Base-by-base conservation (phyloP, 2,113 vertebrate species). In the Lycocorax pyrrhopterus region DNA sequence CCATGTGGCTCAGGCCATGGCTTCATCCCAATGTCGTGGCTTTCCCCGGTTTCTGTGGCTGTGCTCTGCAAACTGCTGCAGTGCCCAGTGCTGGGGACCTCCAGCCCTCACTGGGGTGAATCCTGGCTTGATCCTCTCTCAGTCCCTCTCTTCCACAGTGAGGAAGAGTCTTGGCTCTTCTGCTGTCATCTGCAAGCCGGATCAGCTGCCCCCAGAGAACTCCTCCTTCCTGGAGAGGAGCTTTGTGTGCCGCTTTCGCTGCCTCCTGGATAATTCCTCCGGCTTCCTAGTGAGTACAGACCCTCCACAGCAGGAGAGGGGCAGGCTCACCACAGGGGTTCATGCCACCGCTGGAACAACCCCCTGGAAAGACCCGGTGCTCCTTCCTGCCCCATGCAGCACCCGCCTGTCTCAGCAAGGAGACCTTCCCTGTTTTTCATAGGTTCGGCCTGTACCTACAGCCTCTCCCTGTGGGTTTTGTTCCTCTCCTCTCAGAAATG, bases 221-320 rank as follows among this genome's bases (percentile, higher is more conserved):
- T 98, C 98, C 4, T 98, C 98, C 80, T 98, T 98, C 92, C 97
- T 98, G 90, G 98, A 98, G 93, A 97, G 98, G 72, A 98, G 87
- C 88, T 98, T 98, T 9, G 93, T 98, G 43, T 99, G 98, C 80
- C 97, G 97, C 35, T 98, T 99, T 85, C 97, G 98, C 79, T 99
- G 98, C 94, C 98, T 99, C 32, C 96, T 98, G 93, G 98, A 98
- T 96, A 98, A 98, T 72, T 98, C 98, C 37, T 98, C 98, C 0
- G 98, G 98, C 47, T 98, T 99, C 75, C 96, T 98, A 97, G 98
- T 98, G 96, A 93, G 95, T 85, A 29, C 49, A 87, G 79, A 56
- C 53, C 32, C 39, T 52, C 21, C 20, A 2, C 13, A 56, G 52
- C 52, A 66, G 82, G 55, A 78, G 21, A 30, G 75, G 16, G 19